phyloP scores from a whole-genome alignment of 2,888 invertebrate species.

The Pachliopta kotzebuea region DNA sequence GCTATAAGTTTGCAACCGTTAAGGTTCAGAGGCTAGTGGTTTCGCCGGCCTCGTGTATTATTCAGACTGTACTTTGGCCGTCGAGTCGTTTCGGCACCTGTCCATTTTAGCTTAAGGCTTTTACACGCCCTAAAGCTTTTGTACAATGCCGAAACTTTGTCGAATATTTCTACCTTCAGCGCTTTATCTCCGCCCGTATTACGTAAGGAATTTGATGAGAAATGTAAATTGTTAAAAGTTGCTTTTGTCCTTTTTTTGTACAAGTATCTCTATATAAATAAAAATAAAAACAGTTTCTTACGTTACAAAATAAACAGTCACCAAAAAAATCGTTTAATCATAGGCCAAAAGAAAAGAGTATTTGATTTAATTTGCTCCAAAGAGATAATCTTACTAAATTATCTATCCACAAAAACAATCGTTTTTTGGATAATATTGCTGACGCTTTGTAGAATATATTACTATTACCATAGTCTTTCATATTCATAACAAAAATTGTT shows the following conservation, averaged over 20 bases:
- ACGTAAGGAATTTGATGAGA: slow-evolving; percentile 18
- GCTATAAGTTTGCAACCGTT: slow-evolving; percentile 18
- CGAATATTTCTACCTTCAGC: slow-evolving; percentile 22
- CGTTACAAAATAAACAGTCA: too few relatives aligned
- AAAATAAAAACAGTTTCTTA: background rate
- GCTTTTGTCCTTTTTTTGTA: slow-evolving; percentile 1
- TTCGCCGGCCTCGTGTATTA: slow-evolving; percentile 26
- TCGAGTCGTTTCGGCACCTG: slow-evolving; percentile 20
- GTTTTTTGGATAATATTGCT: too few relatives aligned
- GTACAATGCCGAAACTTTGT: slow-evolving; percentile 20
- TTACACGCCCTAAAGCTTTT: slow-evolving; percentile 29
- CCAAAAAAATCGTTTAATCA: too few relatives aligned
- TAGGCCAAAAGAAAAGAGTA: too few relatives aligned
- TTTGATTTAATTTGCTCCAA: too few relatives aligned
- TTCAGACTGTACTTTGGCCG: slow-evolving; percentile 25
- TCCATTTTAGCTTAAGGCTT: slow-evolving; percentile 28
- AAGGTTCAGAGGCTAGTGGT: slow-evolving; percentile 21
- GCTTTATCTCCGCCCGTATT: slow-evolving; percentile 12
- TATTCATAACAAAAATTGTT: too few relatives aligned
- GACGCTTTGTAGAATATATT: too few relatives aligned
- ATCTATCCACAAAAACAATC: too few relatives aligned
- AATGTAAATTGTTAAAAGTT: slow-evolving; percentile 11
- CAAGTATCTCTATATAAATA: background rate
- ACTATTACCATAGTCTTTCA: too few relatives aligned
- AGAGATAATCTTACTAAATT: too few relatives aligned